Base-by-base conservation (phyloP, 2,888 invertebrate species). In the Calliphora vomitoria region DNA sequence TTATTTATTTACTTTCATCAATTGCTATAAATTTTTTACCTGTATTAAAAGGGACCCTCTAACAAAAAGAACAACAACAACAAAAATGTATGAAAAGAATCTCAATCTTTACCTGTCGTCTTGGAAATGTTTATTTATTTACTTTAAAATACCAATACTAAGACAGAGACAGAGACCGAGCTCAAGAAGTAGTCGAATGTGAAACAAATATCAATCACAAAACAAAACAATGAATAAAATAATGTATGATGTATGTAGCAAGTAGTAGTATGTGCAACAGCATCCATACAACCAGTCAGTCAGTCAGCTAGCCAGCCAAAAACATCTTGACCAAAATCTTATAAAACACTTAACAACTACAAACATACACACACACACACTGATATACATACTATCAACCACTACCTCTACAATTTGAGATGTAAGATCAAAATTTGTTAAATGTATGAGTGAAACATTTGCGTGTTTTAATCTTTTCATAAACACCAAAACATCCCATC, bases 381-480 rank as follows among this genome's bases (percentile, higher is more conserved):
- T 41, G n/a, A 31, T 31, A 69, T 3, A 15, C 13, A 66, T 31
- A 31, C 31, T 25, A 53, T 53, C 38, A 25, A 69, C 5, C 18
- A 60, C 44, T n/a, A n/a, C 47, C 3, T 8, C 18, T 13, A 15
- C 47, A 25, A 1, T 47, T 68, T 41, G 0, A 41, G 41, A 5
- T 41, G 18, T 5, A 35, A 38, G 35, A 11, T 55, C 18, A 55
- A 55, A 18, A 11, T 58, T 84, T 69, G 50, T 71, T 20, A 74
- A 72, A 81, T 74, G 81, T 60, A 13, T 72, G 62, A 25, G 15
- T 72, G 31, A 55, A 74, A 69, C 89, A 88, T 86, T 85, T 85
- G 88, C 89, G 88, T 89, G 87, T 85, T 87, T 87, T 81, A 87
- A 86, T 86, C 80, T 87, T 87, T 90, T 85, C 88, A 86, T 86